Evolutionary conservation across 2,113 vertebrate species (phyloP).

Genomic region (Nettapus auritus): DNA sequence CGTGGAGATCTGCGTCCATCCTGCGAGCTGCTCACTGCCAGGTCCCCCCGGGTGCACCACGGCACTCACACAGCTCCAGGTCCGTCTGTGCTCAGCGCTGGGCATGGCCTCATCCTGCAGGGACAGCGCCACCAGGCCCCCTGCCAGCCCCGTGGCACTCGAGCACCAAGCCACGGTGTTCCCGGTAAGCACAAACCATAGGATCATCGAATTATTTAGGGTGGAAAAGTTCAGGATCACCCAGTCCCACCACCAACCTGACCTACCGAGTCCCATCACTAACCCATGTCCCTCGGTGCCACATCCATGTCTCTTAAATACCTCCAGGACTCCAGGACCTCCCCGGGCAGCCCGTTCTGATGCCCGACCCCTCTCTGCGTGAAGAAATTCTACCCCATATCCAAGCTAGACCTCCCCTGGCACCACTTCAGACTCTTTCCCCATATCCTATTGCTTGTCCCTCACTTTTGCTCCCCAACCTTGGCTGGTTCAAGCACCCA

Average conservation of each 20-base stretch:
- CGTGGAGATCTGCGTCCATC: not conserved
- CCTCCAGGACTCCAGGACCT: too few species aligned
- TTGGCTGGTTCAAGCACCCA: rapidly evolving
- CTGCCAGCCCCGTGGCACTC: not conserved
- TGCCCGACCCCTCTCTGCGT: too few species aligned
- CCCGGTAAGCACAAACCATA: not conserved
- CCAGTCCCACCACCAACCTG: not conserved
- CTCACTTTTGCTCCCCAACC: not conserved
- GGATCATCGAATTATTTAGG: not conserved
- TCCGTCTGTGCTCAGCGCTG: not conserved
- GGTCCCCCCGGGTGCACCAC: not conserved
- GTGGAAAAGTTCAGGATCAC: not conserved
- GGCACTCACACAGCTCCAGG: not conserved
- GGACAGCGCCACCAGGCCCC: too few species aligned
- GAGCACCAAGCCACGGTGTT: not conserved
- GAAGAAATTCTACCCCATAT: too few species aligned
- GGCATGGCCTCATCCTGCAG: rapidly evolving
- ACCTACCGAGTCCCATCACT: not conserved
- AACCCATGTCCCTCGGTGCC: too few species aligned
- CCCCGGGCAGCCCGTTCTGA: too few species aligned
- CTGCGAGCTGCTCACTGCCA: not conserved
- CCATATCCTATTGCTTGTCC: too few species aligned
- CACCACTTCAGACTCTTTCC: too few species aligned
- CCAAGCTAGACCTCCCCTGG: too few species aligned
- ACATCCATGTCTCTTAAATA: too few species aligned